Base-by-base conservation (phyloP, 2,113 vertebrate species). In the Elachura formosa region DNA sequence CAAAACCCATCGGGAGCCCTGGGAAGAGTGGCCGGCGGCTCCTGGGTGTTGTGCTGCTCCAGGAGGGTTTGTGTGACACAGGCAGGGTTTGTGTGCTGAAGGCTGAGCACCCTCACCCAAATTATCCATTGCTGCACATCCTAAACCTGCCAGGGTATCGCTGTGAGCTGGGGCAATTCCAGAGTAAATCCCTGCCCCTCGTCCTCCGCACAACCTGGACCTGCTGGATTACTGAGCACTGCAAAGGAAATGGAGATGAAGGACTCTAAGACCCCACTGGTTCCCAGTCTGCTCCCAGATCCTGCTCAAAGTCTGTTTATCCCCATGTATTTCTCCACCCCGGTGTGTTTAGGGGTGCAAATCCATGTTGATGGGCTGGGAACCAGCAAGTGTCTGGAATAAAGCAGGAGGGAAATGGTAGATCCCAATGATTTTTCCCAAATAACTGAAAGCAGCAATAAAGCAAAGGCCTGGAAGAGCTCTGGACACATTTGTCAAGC, bases 391-490 rank as follows among this genome's bases (percentile, higher is more conserved):
- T 3, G 6, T 31, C 21, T 14, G 83, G 56, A 79, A 68, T 87
- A 68, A 91, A 84, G 40, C 61, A 91, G 55, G 28, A 78, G 43
- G 33, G 40, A 51, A 72, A 72, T 6, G 48, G 87, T 45, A 87
- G 84, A 82, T 76, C 25, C 69, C 3, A 1, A 23, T 24, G 45
- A 14, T 76, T 84, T 58, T 54, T 59, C 90, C 66, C 25, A 63
- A 84, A 82, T 84, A 85, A 93, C 48, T 79, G 85, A 63, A 75
- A 82, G 48, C 73, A 75, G 77, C 83, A 74, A 80, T 79, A 61
- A 87, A 68, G 62, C 52, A 63, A 91, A 68, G 4, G 49, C 66
- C 92, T 87, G 66, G 25, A 54, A 82, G 58, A 54, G 48, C 40
- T 87, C 64, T 67, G 56, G 90, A 25, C 54, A 43, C 28, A 10